Evolutionary conservation across 2,888 invertebrate genomes (phyloP).

Genomic region (Deroplatys truncata): DNA sequence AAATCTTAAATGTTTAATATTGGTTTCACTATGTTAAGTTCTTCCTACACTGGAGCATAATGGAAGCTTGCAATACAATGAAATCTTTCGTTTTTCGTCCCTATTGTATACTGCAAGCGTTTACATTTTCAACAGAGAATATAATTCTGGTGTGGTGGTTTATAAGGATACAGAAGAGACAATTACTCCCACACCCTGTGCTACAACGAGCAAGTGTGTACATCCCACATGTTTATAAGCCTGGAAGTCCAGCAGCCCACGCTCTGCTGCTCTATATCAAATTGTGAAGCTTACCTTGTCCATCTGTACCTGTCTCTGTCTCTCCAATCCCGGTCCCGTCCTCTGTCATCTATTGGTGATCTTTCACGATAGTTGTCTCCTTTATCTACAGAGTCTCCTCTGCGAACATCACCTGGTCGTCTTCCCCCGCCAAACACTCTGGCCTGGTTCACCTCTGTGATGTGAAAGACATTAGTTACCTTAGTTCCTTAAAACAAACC

Average conservation of each 20-base stretch:
- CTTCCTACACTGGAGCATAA: too few species aligned
- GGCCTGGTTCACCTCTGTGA: conserved; percentile 30
- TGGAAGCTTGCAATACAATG: too few species aligned
- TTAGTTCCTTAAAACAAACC: not conserved
- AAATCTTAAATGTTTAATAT: too few species aligned
- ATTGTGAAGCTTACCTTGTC: not conserved
- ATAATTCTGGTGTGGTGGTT: too few species aligned
- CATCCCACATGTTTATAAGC: too few species aligned
- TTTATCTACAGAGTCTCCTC: conserved; percentile 13
- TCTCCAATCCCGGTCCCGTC: conserved; percentile 30
- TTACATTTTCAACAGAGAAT: too few species aligned
- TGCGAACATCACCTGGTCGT: not conserved
- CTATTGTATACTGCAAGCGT: too few species aligned
- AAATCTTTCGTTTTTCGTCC: too few species aligned
- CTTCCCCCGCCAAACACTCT: conserved; percentile 13
- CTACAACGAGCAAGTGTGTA: too few species aligned
- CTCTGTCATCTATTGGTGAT: conserved; percentile 30
- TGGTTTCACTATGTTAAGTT: too few species aligned
- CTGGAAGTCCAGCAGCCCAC: not conserved
- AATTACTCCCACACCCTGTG: too few species aligned
- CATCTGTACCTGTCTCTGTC: conserved; percentile 36
- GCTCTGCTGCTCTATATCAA: not conserved
- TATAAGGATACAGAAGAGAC: too few species aligned
- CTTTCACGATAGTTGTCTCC: conserved; percentile 26
- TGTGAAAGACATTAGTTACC: not conserved